Base-by-base conservation (phyloP, 2,888 invertebrate genomes). In the Pinctada fucata region DNA sequence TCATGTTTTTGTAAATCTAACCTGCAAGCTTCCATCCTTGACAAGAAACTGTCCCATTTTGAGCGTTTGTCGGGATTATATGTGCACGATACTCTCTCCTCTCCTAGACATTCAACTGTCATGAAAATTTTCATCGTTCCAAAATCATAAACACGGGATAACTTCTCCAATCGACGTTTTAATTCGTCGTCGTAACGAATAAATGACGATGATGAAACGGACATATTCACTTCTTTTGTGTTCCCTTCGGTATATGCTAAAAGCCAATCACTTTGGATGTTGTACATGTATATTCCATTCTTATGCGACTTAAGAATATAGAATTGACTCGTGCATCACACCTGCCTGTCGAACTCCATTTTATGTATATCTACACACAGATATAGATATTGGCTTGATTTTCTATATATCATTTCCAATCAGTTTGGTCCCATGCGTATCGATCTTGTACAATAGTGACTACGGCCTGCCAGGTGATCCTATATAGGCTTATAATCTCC, bases 81-180 rank as follows among this genome's bases (percentile, higher is more conserved):
- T 0, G 86, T 84, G 72, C 86, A 85, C 68, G 86, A 86, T 2
- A 88, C 87, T 48, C 83, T 66, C 10, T 80, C 83, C 69, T 88
- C 89, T 0, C 88, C 88, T 31, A 88, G 72, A 50, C 86, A 84
- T 78, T 89, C 89, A 51, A 89, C 88, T 31, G 85, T 84, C 52
- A 89, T 88, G 79, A 89, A 89, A 52, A 89, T 88, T 72, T 89
- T 89, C 89, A 89, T 89, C 6, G 89, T 89, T 2, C 87, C 84
- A 58, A 88, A 81, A 76, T 89, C 89, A 72, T 88, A 89, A 4
- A 85, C 86, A 50, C 89, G 78, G 4, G 87, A 86, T 67, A 89
- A 75, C 78, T 89, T 89, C 83, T 88, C 88, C 69, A 89, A 80
- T 48, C 88, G 83, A 48, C 83, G 76, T 58, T 84, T 84, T n/a